Conservation (phyloP, 1,140 invertebrate genomes). For the Teleopsis dalmanni region DNA sequence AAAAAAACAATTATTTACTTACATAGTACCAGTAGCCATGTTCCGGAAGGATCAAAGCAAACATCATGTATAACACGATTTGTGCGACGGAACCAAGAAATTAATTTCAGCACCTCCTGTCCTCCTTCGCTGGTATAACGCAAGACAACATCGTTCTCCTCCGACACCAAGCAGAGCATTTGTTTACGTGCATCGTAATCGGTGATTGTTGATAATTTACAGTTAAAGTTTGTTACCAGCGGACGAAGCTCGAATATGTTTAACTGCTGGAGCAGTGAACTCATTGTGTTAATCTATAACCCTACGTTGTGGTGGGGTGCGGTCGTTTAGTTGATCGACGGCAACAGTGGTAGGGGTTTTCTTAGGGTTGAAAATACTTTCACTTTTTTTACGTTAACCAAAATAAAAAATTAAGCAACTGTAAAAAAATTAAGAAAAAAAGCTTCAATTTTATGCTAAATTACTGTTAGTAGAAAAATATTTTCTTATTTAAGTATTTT, state of each 20-base stretch:
- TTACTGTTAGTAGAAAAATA: too few relatives aligned
- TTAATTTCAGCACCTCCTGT: constrained; percentile 52
- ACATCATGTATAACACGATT: constrained; percentile 55
- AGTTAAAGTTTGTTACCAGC: constrained; percentile 39
- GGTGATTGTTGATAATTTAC: constrained; percentile 35
- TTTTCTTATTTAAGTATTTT: too few relatives aligned
- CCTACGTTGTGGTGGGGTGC: constrained; percentile 1
- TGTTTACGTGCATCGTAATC: constrained; percentile 32
- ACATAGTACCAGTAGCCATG: constrained; percentile 59
- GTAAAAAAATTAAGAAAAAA: too few relatives aligned
- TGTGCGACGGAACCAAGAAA: constrained; percentile 58
- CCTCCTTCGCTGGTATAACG: constrained; percentile 39
- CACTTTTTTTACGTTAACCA: too few relatives aligned
- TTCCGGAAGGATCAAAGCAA: constrained; percentile 62
- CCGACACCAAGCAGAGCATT: constrained; percentile 37
- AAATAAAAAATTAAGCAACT: too few relatives aligned
- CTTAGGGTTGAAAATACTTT: too few relatives aligned
- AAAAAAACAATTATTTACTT: constrained; percentile 40
- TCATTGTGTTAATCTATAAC: constrained; percentile 3
- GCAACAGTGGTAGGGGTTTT: too few relatives aligned
- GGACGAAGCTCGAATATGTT: constrained; percentile 37
- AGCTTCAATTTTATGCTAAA: too few relatives aligned
- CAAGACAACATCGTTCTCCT: constrained; percentile 41
- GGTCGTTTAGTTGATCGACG: too few relatives aligned
- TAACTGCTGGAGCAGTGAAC: constrained; percentile 9